Evolutionary conservation across 2,888 invertebrate species (phyloP), one percentile per base, ranked within the genome.

Genomic region (Tenthredo notha): DNA sequence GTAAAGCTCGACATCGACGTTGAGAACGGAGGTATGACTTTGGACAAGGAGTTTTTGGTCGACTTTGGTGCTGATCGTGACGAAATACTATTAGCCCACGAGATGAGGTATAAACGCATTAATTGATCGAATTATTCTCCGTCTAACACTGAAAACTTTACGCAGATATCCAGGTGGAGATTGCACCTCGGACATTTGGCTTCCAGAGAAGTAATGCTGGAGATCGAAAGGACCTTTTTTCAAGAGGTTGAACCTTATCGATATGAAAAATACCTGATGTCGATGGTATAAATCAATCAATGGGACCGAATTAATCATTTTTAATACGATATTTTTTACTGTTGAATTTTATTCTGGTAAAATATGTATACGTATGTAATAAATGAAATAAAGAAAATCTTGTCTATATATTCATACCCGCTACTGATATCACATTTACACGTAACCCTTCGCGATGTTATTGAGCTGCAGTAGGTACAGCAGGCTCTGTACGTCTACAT

Each of bases 81-180:
- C 90, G 99, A 99, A 0, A 97, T 99, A 1, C 95, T 96, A 89
- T 90, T 99, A 88, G 98, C 98, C 5, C 99, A 99, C 93, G 99
- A 99, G 94, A 98, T 98, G 96, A 96, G 99, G 96, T 96, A 93
- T 88, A 86, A 25, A 54, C 18, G 54, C 54, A n/a, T 54, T 6
- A 0, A 21, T 21, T 5, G 12, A 12, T 43, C 18, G n/a, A 21
- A 47, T 15, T 47, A 40, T 21, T 12, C 12, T 21, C 12, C 25
- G 43, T 74, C n/a, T 25, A 21, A 54, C 54, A 2, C n/a, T 43
- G 10, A 40, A 74, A 74, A 43, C 1, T 77, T 47, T 29, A 0
- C 50, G n/a, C n/a, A 96, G 97, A 91, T 99, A 98, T 93, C 98
- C 98, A 2, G 99, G 98, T n/a, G 99, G 99, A 40, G 99, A 99